Conservation (phyloP, 2,888 invertebrate genomes). For the Eulithis prunata region DNA sequence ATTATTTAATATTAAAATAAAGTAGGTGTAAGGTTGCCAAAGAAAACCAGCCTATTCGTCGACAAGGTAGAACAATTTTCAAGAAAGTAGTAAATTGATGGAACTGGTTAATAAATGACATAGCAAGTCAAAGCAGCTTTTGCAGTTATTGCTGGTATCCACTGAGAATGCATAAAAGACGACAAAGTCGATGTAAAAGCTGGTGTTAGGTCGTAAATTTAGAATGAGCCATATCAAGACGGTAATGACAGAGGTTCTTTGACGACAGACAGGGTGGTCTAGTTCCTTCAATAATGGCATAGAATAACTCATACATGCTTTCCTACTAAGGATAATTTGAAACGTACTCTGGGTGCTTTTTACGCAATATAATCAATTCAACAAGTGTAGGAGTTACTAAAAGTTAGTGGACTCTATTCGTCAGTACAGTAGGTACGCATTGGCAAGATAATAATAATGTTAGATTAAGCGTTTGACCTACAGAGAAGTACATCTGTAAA, state of each 20-base stretch:
- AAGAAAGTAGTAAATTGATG: constrained; percentile 17
- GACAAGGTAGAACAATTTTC: constrained; percentile 15
- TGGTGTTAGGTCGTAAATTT: constrained; percentile 53
- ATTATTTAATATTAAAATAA: no score
- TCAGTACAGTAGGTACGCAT: no score
- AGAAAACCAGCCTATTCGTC: neutral
- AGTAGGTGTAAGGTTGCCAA: neutral
- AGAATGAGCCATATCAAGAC: constrained; percentile 42
- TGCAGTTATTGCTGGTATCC: constrained; percentile 30
- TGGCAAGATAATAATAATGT: no score
- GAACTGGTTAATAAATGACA: constrained; percentile 22
- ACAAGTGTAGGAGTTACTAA: no score
- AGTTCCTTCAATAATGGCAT: neutral
- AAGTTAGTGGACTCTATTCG: no score
- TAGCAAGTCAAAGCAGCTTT: constrained; percentile 28
- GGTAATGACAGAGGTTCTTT: constrained; percentile 41
- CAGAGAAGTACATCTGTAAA: no score
- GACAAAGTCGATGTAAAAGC: constrained; percentile 39
- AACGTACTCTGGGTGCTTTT: no score
- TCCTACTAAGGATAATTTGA: neutral
- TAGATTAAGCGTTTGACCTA: no score
- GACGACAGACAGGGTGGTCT: constrained; percentile 50
- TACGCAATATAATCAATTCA: no score
- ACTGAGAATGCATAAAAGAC: constrained; percentile 31
- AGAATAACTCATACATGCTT: neutral